These are phyloP conservation scores for Hippocampus kuda DNA, from an alignment of 2,797 vertebrate species.

Conservation along the genomic window DNA sequence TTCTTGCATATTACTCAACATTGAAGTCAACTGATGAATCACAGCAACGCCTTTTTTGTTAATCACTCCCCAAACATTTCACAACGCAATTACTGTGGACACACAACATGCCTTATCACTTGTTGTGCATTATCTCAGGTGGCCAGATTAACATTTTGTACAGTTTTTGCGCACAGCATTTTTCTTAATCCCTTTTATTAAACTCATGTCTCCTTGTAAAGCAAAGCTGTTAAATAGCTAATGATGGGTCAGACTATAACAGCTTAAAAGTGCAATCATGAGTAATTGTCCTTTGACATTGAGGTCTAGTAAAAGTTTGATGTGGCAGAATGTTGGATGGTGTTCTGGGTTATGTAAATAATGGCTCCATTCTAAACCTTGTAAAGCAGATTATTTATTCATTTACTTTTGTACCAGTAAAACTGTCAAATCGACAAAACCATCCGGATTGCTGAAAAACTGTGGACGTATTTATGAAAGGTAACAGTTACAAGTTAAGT, in stretches of 20 bases:
- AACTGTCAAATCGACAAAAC: neutral
- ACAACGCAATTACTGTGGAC: constrained; percentile 34
- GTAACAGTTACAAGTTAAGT: neutral
- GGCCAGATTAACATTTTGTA: constrained; percentile 42
- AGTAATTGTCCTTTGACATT: constrained; percentile 19
- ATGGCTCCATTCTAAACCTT: neutral
- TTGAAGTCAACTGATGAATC: neutral
- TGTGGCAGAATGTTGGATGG: neutral
- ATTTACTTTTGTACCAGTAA: no score
- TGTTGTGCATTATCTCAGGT: constrained; percentile 37
- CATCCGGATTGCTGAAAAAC: neutral
- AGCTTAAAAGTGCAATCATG: constrained; percentile 19
- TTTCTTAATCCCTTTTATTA: constrained; percentile 43
- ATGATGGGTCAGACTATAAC: constrained; percentile 24
- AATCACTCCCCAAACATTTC: constrained; percentile 25
- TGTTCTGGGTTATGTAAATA: neutral
- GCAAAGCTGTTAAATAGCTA: constrained; percentile 31
- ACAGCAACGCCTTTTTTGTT: constrained; percentile 21
- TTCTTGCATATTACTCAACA: constrained; percentile 8
- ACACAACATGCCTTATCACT: constrained; percentile 33
- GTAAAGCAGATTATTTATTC: neutral
- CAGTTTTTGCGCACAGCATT: constrained; percentile 15
- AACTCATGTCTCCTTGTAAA: constrained; percentile 32
- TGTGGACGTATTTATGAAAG: neutral
- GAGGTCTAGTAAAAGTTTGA: constrained; percentile 13